Conservation (phyloP, 1,140 invertebrate genomes). For the Penaeus japonicus region DNA sequence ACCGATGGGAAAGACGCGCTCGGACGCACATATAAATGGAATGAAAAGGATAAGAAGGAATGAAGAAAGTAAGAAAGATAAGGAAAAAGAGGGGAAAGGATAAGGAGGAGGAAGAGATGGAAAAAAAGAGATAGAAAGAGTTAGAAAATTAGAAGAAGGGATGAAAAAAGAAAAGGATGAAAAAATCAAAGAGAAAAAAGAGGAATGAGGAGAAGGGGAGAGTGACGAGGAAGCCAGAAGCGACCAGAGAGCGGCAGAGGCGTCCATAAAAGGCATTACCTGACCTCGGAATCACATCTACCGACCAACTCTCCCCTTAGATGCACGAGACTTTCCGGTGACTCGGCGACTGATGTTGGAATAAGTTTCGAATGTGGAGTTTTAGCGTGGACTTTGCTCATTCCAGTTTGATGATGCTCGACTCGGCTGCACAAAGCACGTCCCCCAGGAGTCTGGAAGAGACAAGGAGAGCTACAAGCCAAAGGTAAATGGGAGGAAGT, state of each 20-base stretch:
- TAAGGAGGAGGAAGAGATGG: background rate
- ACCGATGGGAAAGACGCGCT: background rate
- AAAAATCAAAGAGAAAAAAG: no score
- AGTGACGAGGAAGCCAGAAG: no score
- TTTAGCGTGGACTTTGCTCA: slow-evolving; percentile 11
- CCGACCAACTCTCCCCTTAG: no score
- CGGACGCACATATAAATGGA: background rate
- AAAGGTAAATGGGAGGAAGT: background rate
- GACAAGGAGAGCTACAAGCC: no score
- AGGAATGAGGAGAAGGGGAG: no score
- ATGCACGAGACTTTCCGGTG: background rate
- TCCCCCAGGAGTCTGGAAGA: background rate
- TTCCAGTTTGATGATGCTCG: slow-evolving; percentile 16
- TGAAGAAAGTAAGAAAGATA: background rate
- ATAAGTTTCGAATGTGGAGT: background rate
- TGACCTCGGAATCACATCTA: no score
- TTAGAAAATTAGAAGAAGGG: background rate
- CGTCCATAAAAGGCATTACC: no score
- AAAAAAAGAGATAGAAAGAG: background rate
- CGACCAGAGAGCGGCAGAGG: no score
- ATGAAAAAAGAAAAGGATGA: no score
- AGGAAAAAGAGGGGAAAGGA: background rate
- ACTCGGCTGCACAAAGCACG: background rate
- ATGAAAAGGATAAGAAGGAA: background rate
- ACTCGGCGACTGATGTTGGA: background rate